Evolutionary conservation across 2,113 vertebrate species (phyloP), one percentile per base, ranked within the genome.

Genomic region (Ia io): DNA sequence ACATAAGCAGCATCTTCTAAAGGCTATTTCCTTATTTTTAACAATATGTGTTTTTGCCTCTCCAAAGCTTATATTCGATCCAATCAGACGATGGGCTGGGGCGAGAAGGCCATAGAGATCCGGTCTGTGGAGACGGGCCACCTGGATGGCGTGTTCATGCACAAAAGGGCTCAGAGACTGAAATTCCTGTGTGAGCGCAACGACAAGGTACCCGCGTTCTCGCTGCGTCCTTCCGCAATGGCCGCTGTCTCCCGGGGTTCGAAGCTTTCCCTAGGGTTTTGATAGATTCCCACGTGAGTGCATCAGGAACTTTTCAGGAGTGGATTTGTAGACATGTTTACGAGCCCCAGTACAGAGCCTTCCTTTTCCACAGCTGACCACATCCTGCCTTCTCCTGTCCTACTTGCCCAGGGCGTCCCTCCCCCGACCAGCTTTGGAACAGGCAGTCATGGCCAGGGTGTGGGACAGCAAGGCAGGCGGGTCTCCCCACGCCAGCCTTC

Each of bases 71-170:
- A 99, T 97, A 99, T 99, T 92, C 99, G 99, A 35, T 99, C 99
- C 87, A 99, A 99, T 97, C 99, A 99, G 98, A 99, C 99, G 86
- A 99, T 99, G 99, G 99, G 99, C 95, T 99, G 99, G 99, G 99
- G 99, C 53, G 99, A 99, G 98, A 99, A 99, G 97, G 99, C 99
- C 92, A 99, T 99, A 0, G 99, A 99, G 97, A 99, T 99, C 97
- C 99, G 99, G 49, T 99, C 99, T 0, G 99, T 99, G 98, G 99
- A 99, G 97, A 99, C 99, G 0, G 99, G 99, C 20, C 99, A 99
- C 91, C 98, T 99, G 98, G 99, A 99, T 4, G 99, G 99, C 3
- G 99, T 99, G 82, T 99, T 99, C 98, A 99, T 99, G 99, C 99
- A 99, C 98, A 99, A 99, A 98, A 99, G 99, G 98, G 99, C 99